A percentile compares a stretch with the other conserved stretches of the same genome.
phyloP scores from a whole-genome alignment of 2,797 vertebrate species.

The Poeciliopsis presidionis region DNA sequence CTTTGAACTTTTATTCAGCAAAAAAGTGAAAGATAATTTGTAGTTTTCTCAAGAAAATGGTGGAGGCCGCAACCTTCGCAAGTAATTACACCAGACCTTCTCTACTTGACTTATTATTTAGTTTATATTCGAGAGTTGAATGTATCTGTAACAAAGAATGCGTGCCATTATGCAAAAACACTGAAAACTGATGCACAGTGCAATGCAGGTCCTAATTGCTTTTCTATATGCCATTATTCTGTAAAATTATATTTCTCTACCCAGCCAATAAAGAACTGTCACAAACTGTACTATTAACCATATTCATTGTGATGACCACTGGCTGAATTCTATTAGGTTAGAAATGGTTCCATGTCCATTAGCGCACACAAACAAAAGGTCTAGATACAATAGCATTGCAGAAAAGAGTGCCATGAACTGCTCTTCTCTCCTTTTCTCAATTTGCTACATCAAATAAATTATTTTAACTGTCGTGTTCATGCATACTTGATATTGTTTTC shows the following conservation, averaged over 20 bases:
- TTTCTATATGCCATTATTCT: conserved; percentile 34
- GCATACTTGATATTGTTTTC: conserved; percentile 12
- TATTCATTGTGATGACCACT: conserved; percentile 31
- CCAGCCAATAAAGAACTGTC: conserved; percentile 43
- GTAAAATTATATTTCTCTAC: conserved; percentile 17
- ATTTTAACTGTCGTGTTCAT: neutral
- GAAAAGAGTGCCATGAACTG: conserved; percentile 27
- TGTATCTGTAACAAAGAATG: conserved; percentile 28
- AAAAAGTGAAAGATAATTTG: conserved; percentile 38
- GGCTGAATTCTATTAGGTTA: conserved; percentile 41
- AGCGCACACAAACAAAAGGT: conserved; percentile 44
- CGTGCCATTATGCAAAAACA: conserved; percentile 16
- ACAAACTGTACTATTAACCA: conserved; percentile 33
- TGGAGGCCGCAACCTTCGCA: conserved; percentile 27
- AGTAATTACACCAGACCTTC: conserved; percentile 28
- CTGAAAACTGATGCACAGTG: conserved; percentile 11
- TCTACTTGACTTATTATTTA: conserved; percentile 25
- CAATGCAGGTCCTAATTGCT: conserved; percentile 26
- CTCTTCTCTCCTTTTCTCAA: conserved; percentile 8
- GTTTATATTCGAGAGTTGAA: conserved; percentile 25
- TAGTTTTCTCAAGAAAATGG: conserved; percentile 35
- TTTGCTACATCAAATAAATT: conserved; percentile 24
- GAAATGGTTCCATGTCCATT: conserved; percentile 34
- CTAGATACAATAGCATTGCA: conserved; percentile 21
- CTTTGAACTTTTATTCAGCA: conserved; percentile 20